Evolutionary conservation across 2,888 invertebrate genomes (phyloP).

Genomic region (Marasmarcha lunaedactyla): DNA sequence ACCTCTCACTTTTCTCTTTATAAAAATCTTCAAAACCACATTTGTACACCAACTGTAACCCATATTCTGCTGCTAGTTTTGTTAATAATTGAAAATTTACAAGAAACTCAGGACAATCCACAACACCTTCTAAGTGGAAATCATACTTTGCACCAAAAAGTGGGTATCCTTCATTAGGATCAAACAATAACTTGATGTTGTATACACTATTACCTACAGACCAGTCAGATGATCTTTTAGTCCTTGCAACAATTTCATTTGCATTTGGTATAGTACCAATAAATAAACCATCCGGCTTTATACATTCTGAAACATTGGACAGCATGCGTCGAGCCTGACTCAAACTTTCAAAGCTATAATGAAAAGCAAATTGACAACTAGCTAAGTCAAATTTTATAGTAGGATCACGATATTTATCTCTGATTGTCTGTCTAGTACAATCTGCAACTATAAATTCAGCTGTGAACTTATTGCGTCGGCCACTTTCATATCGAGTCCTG

Average conservation of each 20-base stretch:
- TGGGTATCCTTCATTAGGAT: conserved; percentile 74
- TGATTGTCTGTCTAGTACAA: conserved; percentile 85
- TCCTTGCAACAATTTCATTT: conserved; percentile 86
- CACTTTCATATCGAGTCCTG: conserved; percentile 82
- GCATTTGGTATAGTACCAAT: conserved; percentile 97
- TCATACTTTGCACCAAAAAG: conserved; percentile 96
- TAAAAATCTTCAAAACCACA: conserved; percentile 86
- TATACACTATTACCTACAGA: conserved; percentile 81
- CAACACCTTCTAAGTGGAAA: conserved; percentile 95
- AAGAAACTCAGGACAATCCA: conserved; percentile 98
- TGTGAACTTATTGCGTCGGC: conserved; percentile 72
- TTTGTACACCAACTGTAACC: conserved; percentile 75
- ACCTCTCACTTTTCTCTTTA: conserved; percentile 63
- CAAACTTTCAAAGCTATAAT: conserved; percentile 94
- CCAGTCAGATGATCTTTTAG: conserved; percentile 65
- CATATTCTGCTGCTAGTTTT: conserved; percentile 79
- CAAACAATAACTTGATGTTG: conserved; percentile 78
- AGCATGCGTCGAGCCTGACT: conserved; percentile 93
- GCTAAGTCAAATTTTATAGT: conserved; percentile 87
- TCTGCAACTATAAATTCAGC: conserved; percentile 95
- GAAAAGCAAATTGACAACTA: conserved; percentile 98
- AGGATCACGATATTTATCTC: conserved; percentile 82
- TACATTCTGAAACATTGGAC: conserved; percentile 89
- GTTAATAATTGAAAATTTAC: conserved; percentile 91
- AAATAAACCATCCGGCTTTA: conserved; percentile 92